Evolutionary conservation across 2,113 vertebrate species (phyloP), one percentile per base, ranked within the genome.

Genomic region (Leucopternis melanops): DNA sequence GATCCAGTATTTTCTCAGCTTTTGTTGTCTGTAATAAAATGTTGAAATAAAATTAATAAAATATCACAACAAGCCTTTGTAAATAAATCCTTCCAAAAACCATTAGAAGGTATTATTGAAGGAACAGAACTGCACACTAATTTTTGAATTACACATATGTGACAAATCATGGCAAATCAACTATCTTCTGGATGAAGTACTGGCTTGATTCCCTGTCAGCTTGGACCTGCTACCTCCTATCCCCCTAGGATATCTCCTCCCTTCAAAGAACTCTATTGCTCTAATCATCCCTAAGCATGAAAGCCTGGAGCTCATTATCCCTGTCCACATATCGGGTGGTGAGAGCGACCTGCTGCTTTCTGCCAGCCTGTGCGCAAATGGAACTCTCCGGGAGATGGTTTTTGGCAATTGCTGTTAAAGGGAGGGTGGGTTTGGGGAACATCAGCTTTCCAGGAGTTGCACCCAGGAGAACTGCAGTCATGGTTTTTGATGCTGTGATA

Each of bases 1-100:
- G 54, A 97, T 99, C 36, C 94, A 70, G 66, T 40, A 62, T 95
- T 95, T 95, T 75, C 26, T 85, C 74, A 47, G 71, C 45, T 85
- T 91, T 70, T 82, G 27, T 87, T 79, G 61, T 61, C n/a, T 17
- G 58, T 67, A 85, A 92, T 90, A 92, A 97, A 92, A 90, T 16
- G 44, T 36, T 77, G 63, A 44, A 94, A 94, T 74, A 77, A 94
- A 95, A 93, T 83, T 65, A 86, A 81, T 81, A 88, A 92, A 88
- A 84, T 82, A 86, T 52, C 32, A 14, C 84, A 93, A 62, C 75
- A 83, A 88, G 21, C 15, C 8, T 4, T 79, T 55, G 32, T 29
- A 90, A 97, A 90, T 81, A 95, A 94, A 94, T 80, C 74, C 47
- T 88, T 91, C 63, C 27, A 82, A 80, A 88, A 86, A 10, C 32